Base-by-base conservation (phyloP, 2,113 vertebrate species). In the Naja naja region DNA sequence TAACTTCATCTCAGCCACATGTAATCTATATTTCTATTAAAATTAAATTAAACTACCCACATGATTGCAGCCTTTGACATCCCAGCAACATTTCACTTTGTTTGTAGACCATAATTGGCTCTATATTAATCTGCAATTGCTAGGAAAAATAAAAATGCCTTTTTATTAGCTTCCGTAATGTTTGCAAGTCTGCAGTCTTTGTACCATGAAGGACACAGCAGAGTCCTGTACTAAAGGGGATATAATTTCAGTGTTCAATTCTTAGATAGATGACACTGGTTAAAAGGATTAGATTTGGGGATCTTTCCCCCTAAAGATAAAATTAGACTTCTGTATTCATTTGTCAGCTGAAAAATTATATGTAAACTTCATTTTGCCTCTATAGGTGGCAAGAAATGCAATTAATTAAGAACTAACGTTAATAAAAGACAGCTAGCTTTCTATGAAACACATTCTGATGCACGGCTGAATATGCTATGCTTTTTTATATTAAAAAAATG, bases 341-440 rank as follows among this genome's bases (percentile, higher is more conserved):
- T 96, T 96, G 88, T 94, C 88, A 94, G 5, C 92, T 81, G 94
- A 22, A 94, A 5, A 1, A 94, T 96, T 95, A 92, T 95, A 91
- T 94, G 8, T 94, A 92, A 96, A 95, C 2, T 23, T 25, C 14
- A 91, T 43, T 52, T 93, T 58, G 92, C 91, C 92, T 89, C 92
- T 90, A 85, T 94, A 96, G 91, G 96, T 95, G 92, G 88, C 74
- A 95, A 30, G 94, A 25, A 97, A 95, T 93, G 10, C 86, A 97
- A 96, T 96, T 95, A 96, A 97, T 95, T 96, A 95, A 96, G 95
- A 96, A 43, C 20, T 94, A 96, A 2, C 4, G 55, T 95, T 96
- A 92, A 95, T 96, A 96, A 90, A 89, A 95, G 94, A 4, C 53
- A 43, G 90, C 14, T 94, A 45, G 90, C 8, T 94, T 95, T 89